A percentile compares a stretch with the other conserved stretches of the same genome.
Evolutionary conservation across 2,797 vertebrate species (phyloP).

Genomic region (Myoxocephalus aenaeus): DNA sequence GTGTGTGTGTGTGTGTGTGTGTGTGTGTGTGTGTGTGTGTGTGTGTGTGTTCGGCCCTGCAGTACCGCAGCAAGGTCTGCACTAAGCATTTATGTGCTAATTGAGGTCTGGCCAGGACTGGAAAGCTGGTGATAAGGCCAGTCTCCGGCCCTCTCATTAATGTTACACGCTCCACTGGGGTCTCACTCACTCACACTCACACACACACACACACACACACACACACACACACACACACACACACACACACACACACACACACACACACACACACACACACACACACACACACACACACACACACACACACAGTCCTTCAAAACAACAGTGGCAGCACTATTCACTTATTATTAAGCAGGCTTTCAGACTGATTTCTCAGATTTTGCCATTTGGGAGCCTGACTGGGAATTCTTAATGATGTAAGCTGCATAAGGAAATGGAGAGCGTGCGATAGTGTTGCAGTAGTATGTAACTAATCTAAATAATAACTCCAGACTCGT

Average conservation of each 20-base stretch:
- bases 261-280: conserved; percentile 23
- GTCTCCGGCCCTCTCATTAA: conserved; percentile 74
- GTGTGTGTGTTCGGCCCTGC: conserved; percentile 21
- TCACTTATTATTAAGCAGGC: conserved; percentile 59
- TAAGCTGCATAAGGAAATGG: conserved; percentile 44
- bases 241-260: conserved; percentile 19
- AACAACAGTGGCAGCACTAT: conserved; percentile 69
- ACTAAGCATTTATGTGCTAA: conserved; percentile 77
- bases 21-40: conserved; percentile 3
- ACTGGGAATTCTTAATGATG: conserved; percentile 46
- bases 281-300: conserved; percentile 24
- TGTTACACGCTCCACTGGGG: conserved; percentile 67
- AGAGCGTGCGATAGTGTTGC: conserved; percentile 32
- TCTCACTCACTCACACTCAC: conserved; percentile 25
- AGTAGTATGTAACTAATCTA: conserved; percentile 17
- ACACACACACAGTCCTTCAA: conserved; percentile 47
- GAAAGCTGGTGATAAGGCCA: conserved; percentile 73
- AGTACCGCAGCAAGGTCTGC: conserved; percentile 49
- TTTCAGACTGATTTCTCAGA: conserved; percentile 53
- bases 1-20: background rate
- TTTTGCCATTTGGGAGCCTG: conserved; percentile 43
- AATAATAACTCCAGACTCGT: conserved; percentile 16
- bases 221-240: conserved; percentile 24
- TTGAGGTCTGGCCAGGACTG: conserved; percentile 74
- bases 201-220: conserved; percentile 26